Conservation (phyloP, 1,140 invertebrate species). For the Tribolium castaneum region DNA sequence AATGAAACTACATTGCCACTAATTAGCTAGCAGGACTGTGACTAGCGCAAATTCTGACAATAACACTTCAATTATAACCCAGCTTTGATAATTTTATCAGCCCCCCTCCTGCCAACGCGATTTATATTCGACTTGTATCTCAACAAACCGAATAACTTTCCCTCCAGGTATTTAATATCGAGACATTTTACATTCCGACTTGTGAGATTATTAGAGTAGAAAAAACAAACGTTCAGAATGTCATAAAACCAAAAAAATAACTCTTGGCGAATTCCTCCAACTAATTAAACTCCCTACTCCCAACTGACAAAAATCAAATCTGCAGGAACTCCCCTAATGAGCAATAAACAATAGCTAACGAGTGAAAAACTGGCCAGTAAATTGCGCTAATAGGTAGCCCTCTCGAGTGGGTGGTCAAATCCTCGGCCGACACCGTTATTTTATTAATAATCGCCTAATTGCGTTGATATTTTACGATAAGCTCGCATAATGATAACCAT, state of each 20-base stretch:
- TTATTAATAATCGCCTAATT: conserved; percentile 8
- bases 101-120: neutral
- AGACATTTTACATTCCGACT: conserved; percentile 1
- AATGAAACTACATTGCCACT: conserved; percentile 25
- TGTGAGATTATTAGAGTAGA: conserved; percentile 2
- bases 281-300: neutral
- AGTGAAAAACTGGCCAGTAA: too few species aligned
- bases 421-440: neutral
- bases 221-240: conserved; percentile 1
- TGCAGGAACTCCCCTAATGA: neutral
- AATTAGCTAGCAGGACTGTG: conserved; percentile 5
- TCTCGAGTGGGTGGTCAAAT: neutral
- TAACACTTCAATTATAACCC: conserved; percentile 23
- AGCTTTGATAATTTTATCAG: neutral
- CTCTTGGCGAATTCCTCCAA: neutral
- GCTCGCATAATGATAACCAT: neutral
- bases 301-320: neutral
- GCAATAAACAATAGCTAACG: too few species aligned
- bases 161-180: conserved; percentile 13
- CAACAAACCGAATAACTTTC: neutral
- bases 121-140: neutral
- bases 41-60: conserved; percentile 22
- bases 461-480: conserved; percentile 1
- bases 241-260: neutral
- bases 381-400: neutral